Percentiles rank a stretch among this genome's conserved stretches.
These are phyloP conservation scores for Stylophora pistillata DNA, from an alignment of 64 coral and sea anemone genomes.

Conservation along the genomic window DNA sequence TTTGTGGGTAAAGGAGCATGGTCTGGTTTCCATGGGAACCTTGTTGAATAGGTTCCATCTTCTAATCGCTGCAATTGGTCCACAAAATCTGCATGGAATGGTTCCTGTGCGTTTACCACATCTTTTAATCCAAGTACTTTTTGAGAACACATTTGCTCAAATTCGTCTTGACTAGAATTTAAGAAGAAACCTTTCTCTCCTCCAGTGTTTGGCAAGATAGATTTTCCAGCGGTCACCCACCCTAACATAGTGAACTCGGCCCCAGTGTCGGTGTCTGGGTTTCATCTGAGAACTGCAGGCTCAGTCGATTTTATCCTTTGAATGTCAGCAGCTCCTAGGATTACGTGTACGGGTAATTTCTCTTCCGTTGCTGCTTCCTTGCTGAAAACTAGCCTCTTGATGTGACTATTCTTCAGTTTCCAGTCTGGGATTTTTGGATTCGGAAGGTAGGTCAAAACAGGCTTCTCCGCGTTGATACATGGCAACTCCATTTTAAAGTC, in stretches of 20 bases:
- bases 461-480: conserved; percentile 79
- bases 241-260: conserved; percentile 54
- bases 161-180: conserved; percentile 53
- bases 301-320: conserved; percentile 57
- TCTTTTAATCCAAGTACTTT: conserved; percentile 75
- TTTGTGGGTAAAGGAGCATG: too few species aligned
- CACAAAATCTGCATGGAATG: conserved; percentile 49
- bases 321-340: conserved; percentile 60
- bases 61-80: conserved; percentile 39
- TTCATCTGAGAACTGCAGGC: conserved; percentile 3
- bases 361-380: conserved; percentile 46
- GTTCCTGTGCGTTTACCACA: background rate
- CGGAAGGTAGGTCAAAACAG: conserved; percentile 33
- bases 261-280: conserved; percentile 61
- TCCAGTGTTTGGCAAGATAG: background rate
- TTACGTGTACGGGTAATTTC: conserved; percentile 33
- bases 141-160: conserved; percentile 73
- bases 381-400: conserved; percentile 48
- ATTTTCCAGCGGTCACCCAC: conserved; percentile 56
- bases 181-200: conserved; percentile 70
- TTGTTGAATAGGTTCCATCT: conserved; percentile 70
- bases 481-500: too few species aligned
- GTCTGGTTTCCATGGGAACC: conserved; percentile 84
- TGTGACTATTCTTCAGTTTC: conserved; percentile 35
- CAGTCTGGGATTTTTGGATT: conserved; percentile 48